Base-by-base conservation (phyloP, 2,888 invertebrate species). In the Oligia latruncula region DNA sequence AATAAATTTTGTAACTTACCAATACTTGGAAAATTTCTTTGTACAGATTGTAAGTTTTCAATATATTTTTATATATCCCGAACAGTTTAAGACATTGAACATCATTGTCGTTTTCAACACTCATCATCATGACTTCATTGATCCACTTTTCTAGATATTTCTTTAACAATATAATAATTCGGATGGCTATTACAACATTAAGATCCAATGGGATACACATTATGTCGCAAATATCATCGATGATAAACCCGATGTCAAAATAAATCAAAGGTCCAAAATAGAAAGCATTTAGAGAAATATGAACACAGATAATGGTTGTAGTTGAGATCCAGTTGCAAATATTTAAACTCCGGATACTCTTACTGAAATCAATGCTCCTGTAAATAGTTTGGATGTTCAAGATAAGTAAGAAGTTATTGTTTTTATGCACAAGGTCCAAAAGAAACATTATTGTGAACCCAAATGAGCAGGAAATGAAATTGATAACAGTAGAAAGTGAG, bases 171-270 rank as follows among this genome's bases (percentile, higher is more conserved):
- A 76, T 40, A 52, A 52, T 52, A 5, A 55, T 55, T 23, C 52
- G 11, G 23, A 77, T 65, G 1, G 65, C 79, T 17, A 82, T 82
- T 58, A 58, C 29, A 74, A 80, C 0, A 66, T 82, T 73, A 23
- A 80, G 49, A 43, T 82, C 82, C 40, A 73, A 82, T 17, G 64
- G n/a, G 1, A 82, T 66, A 43, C 74, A 74, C 82, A 66, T 66
- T 4, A 82, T 23, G 11, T 80, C 74, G 4, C 58, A 66, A 58
- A 74, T 23, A 20, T 15, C 5, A n/a, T 66, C 82, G 2, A 65
- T 40, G 11, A 82, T 15, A n/a, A 66, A 60, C 2, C 20, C 5
- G 4, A 52, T 17, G 0, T 82, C 20, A 6, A 15, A n/a, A 11
- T 6, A 35, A 13, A 74, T 66, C 1, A 66, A 20, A 20, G 65